These are phyloP conservation scores for Cantharis lateralis DNA, from an alignment of 2,888 invertebrate species.

Conservation along the genomic window DNA sequence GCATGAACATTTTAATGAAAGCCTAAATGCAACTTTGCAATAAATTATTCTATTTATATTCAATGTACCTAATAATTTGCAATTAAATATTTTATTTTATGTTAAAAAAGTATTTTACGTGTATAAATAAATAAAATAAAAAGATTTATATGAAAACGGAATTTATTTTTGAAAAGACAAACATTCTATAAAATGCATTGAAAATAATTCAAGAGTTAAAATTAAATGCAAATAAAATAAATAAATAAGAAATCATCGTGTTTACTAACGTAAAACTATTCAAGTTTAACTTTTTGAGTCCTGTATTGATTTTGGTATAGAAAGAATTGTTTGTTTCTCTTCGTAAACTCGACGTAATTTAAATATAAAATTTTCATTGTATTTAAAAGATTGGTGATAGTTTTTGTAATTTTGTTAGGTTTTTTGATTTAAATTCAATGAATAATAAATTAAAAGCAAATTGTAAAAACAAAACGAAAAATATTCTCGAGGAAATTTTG, in stretches of 20 bases:
- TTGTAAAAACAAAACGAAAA: constrained; percentile 19
- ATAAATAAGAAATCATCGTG: background rate
- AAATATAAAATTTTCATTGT: background rate
- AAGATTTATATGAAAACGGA: background rate
- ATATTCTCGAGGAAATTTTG: constrained; percentile 16
- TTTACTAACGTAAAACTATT: background rate
- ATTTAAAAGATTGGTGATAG: background rate
- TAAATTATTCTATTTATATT: background rate
- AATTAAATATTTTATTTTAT: background rate
- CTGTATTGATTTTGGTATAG: background rate
- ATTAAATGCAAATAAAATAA: background rate
- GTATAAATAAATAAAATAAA: background rate
- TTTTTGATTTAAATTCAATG: constrained; percentile 1
- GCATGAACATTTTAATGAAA: background rate
- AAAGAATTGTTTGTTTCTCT: background rate
- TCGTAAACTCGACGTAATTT: background rate
- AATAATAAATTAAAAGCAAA: constrained; percentile 15
- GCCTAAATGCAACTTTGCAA: background rate
- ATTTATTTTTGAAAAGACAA: background rate
- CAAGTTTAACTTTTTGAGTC: background rate
- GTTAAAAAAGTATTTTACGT: background rate
- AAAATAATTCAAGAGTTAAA: background rate
- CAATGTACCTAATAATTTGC: background rate
- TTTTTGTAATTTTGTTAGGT: background rate
- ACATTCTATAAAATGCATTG: background rate